These are phyloP conservation scores for Antechinus flavipes DNA, from an alignment of 2,113 vertebrate genomes.

Conservation along the genomic window DNA sequence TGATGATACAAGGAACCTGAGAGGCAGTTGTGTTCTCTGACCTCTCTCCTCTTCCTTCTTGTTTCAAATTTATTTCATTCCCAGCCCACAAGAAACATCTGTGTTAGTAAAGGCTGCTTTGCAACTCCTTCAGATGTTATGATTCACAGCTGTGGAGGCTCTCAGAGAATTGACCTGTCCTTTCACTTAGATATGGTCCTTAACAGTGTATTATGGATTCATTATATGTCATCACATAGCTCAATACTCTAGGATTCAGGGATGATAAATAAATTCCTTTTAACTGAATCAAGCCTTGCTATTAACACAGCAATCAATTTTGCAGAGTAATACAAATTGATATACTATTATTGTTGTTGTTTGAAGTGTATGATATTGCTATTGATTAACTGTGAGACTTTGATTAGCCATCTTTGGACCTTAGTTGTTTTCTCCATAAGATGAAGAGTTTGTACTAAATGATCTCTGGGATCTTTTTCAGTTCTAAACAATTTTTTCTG, in stretches of 20 bases:
- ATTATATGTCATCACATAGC: not conserved
- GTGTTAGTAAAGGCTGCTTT: too few relatives aligned
- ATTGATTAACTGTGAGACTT: accelerated
- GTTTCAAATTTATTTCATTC: too few relatives aligned
- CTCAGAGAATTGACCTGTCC: too few relatives aligned
- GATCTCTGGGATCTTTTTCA: not conserved
- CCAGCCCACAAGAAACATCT: too few relatives aligned
- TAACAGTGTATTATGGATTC: not conserved
- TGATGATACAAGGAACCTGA: too few relatives aligned
- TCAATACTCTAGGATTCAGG: not conserved
- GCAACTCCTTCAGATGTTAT: too few relatives aligned
- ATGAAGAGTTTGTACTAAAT: not conserved
- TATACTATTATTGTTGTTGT: not conserved
- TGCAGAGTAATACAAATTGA: not conserved
- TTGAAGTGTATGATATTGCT: not conserved
- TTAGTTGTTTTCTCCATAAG: not conserved
- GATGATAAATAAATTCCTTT: not conserved
- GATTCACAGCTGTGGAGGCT: too few relatives aligned
- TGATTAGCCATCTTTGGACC: not conserved
- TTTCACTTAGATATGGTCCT: too few relatives aligned
- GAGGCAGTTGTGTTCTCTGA: too few relatives aligned
- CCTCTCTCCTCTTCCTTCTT: too few relatives aligned
- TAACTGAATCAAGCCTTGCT: not conserved
- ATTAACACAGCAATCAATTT: not conserved
- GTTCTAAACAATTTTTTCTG: not conserved